These are phyloP conservation scores for Gymnocheta viridis DNA, from an alignment of 2,888 invertebrate species.

Conservation along the genomic window DNA sequence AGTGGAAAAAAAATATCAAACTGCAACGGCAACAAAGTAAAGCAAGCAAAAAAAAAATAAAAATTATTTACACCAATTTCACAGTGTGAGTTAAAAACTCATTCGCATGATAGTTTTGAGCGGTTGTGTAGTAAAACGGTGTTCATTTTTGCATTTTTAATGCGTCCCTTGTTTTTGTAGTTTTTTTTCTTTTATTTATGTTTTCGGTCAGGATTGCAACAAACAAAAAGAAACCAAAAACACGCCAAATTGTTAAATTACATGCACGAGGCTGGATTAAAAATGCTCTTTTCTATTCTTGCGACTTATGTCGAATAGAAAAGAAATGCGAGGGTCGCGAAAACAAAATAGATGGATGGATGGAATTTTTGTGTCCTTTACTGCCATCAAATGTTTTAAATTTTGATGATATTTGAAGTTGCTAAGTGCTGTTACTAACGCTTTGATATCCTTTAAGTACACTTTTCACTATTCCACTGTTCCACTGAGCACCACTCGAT, in stretches of 20 bases:
- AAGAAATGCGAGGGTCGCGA: too few species aligned
- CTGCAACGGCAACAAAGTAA: slow-evolving; percentile 52
- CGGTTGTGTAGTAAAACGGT: slow-evolving; percentile 3
- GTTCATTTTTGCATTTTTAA: slow-evolving; percentile 8
- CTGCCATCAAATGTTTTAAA: too few species aligned
- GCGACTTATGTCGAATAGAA: too few species aligned
- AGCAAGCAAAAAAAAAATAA: slow-evolving; percentile 16
- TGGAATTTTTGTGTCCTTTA: too few species aligned
- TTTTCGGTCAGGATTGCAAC: slow-evolving; percentile 44
- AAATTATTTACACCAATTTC: slow-evolving; percentile 66
- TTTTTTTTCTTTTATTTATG: slow-evolving; percentile 31
- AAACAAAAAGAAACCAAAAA: slow-evolving; percentile 1
- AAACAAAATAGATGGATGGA: too few species aligned
- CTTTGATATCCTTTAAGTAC: too few species aligned
- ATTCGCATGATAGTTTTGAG: slow-evolving; percentile 42
- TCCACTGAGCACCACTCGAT: too few species aligned
- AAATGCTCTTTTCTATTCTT: too few species aligned
- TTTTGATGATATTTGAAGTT: too few species aligned
- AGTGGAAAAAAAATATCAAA: slow-evolving; percentile 12
- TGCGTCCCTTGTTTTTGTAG: slow-evolving; percentile 43
- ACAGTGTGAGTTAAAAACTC: slow-evolving; percentile 57
- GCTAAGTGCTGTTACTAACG: too few species aligned
- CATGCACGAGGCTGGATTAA: neutral
- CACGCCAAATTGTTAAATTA: neutral
- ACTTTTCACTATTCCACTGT: too few species aligned